A percentile compares a stretch with the other conserved stretches of the same genome.
Conservation (phyloP, 2,888 invertebrate species). For the Acanthococcus lagerstroemiae region DNA sequence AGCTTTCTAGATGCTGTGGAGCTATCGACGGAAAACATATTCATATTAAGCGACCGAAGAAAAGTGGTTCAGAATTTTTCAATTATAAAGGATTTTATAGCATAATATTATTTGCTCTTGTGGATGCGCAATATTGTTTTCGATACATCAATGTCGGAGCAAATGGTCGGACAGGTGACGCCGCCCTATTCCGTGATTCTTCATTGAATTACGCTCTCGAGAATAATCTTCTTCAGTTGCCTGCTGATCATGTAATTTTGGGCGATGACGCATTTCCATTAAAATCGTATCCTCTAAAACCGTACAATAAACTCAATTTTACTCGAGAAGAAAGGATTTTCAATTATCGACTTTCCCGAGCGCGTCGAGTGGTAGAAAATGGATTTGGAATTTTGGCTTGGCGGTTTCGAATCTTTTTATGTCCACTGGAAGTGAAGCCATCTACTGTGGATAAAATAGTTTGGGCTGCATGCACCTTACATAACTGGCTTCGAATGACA, state of each 20-base stretch:
- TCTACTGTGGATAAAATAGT: not conserved
- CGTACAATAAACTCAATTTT: not conserved
- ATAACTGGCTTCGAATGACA: not conserved
- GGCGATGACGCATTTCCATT: constrained; percentile 23
- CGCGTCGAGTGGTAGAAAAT: not conserved
- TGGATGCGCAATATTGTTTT: constrained; percentile 22
- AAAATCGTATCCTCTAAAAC: not conserved
- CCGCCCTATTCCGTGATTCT: constrained; percentile 6
- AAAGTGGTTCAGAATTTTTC: constrained; percentile 11
- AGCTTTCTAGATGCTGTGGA: too few relatives aligned
- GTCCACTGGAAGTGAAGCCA: not conserved
- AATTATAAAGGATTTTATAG: constrained; percentile 29
- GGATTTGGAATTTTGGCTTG: not conserved
- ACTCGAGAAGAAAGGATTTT: not conserved
- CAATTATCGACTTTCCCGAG: constrained; percentile 1
- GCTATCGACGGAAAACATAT: constrained; percentile 29
- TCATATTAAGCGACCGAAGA: not conserved
- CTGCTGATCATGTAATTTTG: constrained; percentile 10
- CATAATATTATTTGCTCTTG: constrained; percentile 22
- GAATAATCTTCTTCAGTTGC: not conserved
- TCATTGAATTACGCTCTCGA: not conserved
- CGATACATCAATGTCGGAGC: constrained; percentile 11
- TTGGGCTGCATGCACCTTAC: not conserved
- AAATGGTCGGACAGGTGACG: constrained; percentile 14
- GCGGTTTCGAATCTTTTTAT: not conserved